Base-by-base conservation (phyloP, 2,888 invertebrate genomes). In the Parnassius smintheus region DNA sequence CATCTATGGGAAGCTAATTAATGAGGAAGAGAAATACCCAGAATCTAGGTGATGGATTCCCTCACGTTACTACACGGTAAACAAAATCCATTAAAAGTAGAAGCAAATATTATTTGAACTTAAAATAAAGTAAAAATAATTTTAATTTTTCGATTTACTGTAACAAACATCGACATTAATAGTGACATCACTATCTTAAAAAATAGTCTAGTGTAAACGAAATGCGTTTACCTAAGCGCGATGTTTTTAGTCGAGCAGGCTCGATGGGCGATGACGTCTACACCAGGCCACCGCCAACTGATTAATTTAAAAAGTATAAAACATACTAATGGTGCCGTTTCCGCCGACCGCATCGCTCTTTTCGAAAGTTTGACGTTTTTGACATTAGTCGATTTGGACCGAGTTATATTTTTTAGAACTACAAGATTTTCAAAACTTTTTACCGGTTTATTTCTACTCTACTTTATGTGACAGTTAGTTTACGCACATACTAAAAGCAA, bases 201-300 rank as follows among this genome's bases (percentile, higher is more conserved):
- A 70, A 75, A 79, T 79, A 76, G 83, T 79, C 76, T 78, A 81
- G 72, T 80, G 82, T 86, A 86, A 84, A 81, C 83, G 74, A 62
- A 72, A 70, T 70, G 64, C 70, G 74, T 73, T 75, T 74, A 86
- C 81, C 77, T 79, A 78, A 78, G 75, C 73, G 74, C 73, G 72
- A 71, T 86, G 87, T 88, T 88, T 82, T 86, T 82, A 83, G 82
- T 75, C 74, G 72, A 76, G 75, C 79, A 71, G 73, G 71, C 73
- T 75, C 68, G 70, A 72, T 71, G 71, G 71, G 73, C 73, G 80
- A 76, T 80, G 82, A 80, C 78, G 81, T 75, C 75, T 72, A 67
- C 68, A 71, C 80, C 80, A 76, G 80, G 71, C 77, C 69, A 70
- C 69, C 65, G 59, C 58, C 62, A 67, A 68, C 64, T 68, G 72